Percentiles rank a stretch among this genome's conserved stretches.
These are phyloP conservation scores for Nothura maculosa DNA, from an alignment of 2,797 vertebrate species.

Conservation along the genomic window DNA sequence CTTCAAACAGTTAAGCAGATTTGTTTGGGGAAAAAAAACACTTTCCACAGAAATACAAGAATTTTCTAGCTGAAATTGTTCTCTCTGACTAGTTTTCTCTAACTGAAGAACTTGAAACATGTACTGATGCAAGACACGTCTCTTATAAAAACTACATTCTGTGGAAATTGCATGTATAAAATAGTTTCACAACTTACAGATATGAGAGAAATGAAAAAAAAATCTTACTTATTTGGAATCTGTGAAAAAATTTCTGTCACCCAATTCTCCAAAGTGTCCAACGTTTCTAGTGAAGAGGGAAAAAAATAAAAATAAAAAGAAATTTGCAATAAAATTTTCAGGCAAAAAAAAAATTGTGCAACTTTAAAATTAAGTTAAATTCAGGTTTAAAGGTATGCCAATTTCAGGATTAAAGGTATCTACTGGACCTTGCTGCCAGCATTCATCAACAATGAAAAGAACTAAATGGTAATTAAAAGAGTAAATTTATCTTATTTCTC, in stretches of 20 bases:
- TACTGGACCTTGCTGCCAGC: not conserved
- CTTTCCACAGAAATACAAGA: not conserved
- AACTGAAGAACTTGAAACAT: not conserved
- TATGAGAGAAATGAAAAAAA: not conserved
- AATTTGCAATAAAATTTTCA: not conserved
- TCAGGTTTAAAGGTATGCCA: not conserved
- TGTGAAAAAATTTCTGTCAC: constrained; percentile 88
- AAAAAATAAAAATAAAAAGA: constrained; percentile 41
- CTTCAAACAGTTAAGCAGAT: not conserved
- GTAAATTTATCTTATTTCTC: not conserved
- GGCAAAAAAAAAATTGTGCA: not conserved
- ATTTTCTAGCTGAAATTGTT: not conserved
- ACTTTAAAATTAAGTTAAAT: not conserved
- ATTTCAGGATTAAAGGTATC: not conserved
- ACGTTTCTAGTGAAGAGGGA: constrained; percentile 74
- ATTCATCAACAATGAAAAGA: not conserved
- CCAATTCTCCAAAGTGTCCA: constrained; percentile 89
- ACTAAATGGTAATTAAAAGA: not conserved
- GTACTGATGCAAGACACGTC: not conserved
- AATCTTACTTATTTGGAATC: constrained; percentile 88
- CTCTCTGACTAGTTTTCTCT: not conserved
- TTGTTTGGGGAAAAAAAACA: not conserved
- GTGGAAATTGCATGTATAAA: not conserved
- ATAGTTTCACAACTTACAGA: not conserved
- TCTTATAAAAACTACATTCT: not conserved